Base-by-base conservation (phyloP, 2,113 vertebrate species). In the Centrocercus urophasianus region DNA sequence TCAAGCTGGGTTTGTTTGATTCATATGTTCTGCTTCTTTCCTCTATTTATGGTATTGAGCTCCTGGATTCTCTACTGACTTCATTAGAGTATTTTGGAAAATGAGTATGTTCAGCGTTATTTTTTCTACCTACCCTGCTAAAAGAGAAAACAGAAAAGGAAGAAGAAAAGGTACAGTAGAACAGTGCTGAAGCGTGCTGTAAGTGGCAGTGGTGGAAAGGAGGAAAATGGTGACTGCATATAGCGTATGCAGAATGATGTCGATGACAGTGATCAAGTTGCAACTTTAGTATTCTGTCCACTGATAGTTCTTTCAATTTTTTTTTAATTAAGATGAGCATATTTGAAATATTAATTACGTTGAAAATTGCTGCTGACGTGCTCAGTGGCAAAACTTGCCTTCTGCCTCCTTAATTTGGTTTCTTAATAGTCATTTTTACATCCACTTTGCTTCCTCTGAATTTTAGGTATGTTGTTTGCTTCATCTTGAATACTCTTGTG, bases 1-100 rank as follows among this genome's bases (percentile, higher is more conserved):
- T 91, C 67, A 79, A 4, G 78, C 89, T 83, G 76, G 25, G 73
- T 64, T 88, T 59, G 38, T 86, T 93, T 96, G 95, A 96, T 94
- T 96, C 93, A 88, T 96, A 88, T n/a, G 52, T 95, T 95, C 95
- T 81, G 80, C 83, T 96, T 90, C 65, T 80, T 86, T 90, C 94
- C 76, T 93, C 72, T 96, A 12, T 93, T 95, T 95, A 69, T 75
- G 83, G 25, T 88, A 79, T 50, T 0, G 47, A 93, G 83, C 61
- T 95, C 43, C 63, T 63, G 61, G 72, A 83, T 83, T 93, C 93
- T 96, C 89, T 36, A 34, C 93, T 95, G 94, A 88, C 90, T 95
- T 96, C 90, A 95, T 96, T 96, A 96, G 67, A 73, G 72, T 76
- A 83, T 89, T 94, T 88, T 83, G 57, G 89, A 93, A 96, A 96